phyloP scores from a whole-genome alignment of 2,888 invertebrate genomes.

The Drosophila pullipes region DNA sequence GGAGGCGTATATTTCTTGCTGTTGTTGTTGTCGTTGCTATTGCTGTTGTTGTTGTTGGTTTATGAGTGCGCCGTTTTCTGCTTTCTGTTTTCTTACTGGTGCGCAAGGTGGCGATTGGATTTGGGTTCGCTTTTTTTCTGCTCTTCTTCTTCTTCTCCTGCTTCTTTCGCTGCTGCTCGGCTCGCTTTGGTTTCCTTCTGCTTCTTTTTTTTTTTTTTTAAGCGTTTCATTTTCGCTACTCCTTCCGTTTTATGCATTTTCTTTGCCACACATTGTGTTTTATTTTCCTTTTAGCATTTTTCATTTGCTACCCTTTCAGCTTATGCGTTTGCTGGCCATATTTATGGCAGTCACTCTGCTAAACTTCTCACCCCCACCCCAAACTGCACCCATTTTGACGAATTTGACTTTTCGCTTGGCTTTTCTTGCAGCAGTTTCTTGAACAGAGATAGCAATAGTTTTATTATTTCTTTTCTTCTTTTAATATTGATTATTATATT shows the following conservation, averaged over 20 bases:
- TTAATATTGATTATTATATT: constrained; percentile 2
- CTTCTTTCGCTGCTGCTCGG: constrained; percentile 17
- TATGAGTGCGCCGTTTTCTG: constrained; percentile 68
- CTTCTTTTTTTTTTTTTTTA: constrained; percentile 13
- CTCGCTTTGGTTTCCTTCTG: constrained; percentile 33
- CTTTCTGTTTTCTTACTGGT: constrained; percentile 79
- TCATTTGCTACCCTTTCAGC: constrained; percentile 17
- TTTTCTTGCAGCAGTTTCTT: constrained; percentile 4
- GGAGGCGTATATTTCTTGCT: constrained; percentile 47
- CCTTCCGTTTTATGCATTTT: constrained; percentile 27
- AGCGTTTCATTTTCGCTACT: constrained; percentile 28
- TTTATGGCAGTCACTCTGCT: constrained; percentile 63
- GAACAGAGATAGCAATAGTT: constrained; percentile 22
- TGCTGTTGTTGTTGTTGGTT: constrained; percentile 37
- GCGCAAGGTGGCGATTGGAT: constrained; percentile 78
- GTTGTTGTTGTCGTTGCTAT: constrained; percentile 2
- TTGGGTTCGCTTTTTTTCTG: constrained; percentile 29
- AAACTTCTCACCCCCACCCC: background rate
- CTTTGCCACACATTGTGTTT: constrained; percentile 16
- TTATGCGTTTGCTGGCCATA: constrained; percentile 7
- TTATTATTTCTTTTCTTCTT: constrained; percentile 45
- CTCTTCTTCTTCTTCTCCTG: constrained; percentile 13
- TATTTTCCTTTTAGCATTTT: constrained; percentile 15
- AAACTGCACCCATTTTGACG: background rate
- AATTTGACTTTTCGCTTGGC: constrained; percentile 37